Evolutionary conservation across 2,888 invertebrate species (phyloP), one percentile per base, ranked within the genome.

Genomic region (Folsomia manolachei): DNA sequence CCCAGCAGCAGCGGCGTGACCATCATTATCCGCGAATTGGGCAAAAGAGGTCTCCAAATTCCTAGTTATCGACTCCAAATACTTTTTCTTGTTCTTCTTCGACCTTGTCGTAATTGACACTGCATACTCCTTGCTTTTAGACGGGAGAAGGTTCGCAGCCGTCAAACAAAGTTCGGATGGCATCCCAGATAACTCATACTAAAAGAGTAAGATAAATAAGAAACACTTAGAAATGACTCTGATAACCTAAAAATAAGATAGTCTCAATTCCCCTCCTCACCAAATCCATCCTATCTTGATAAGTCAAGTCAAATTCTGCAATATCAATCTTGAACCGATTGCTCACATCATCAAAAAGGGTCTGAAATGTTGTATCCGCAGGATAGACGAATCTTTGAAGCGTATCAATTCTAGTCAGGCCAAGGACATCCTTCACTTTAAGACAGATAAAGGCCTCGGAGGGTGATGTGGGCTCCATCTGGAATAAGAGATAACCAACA

Each of bases 351-450:
- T 73, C 69, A 7, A 78, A 69, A 56, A 80, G 72, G 1, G 75
- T 68, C 1, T 60, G 63, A 19, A 78, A 60, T 2, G 75, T 75
- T 0, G 75, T 71, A n/a, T 25, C 53, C 0, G 70, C 63, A 0
- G 71, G 27, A 19, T 76, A 65, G 1, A 72, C 65, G 7, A 63
- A 63, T 27, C 70, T 64, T 1, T 63, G 64, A 0, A 63, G 19
- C 7, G 70, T 70, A n/a, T 71, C 52, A 0, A 64, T 62, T 1
- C 63, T 27, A 18, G 72, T 69, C 1, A 77, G 68, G 2, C 78
- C 77, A 2, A 71, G 51, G 1, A 80, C 69, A 62, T 80, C 79
- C 51, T 77, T 73, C 1, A 79, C 76, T 26, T 77, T 77, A 18
- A 79, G 1, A 21, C 60, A 56, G 4, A 67, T 67, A 1, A 26